Conservation (phyloP, 2,113 vertebrate genomes). For the Motacilla tschutschensis region DNA sequence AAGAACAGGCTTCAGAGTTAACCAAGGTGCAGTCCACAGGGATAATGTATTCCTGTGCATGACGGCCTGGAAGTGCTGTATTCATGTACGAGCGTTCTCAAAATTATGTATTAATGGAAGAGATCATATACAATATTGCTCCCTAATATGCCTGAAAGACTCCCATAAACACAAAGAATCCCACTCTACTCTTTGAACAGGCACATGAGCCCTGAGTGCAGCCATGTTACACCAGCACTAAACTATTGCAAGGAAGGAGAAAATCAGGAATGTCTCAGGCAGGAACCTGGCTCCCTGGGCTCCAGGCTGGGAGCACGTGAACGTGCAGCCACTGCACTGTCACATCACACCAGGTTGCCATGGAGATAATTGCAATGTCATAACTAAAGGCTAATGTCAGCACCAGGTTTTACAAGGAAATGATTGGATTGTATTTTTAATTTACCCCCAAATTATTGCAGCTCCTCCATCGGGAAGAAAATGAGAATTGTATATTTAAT, state of each 20-base stretch:
- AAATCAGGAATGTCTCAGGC: neutral
- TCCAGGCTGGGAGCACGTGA: slow-evolving; percentile 54
- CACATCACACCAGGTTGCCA: slow-evolving; percentile 66
- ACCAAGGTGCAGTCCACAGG: neutral
- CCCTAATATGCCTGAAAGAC: slow-evolving; percentile 22
- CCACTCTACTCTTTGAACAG: neutral
- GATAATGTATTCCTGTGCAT: neutral
- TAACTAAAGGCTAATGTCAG: slow-evolving; percentile 68
- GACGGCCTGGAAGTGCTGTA: slow-evolving; percentile 11
- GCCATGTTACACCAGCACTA: neutral
- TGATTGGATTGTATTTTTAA: slow-evolving; percentile 73
- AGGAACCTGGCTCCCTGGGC: slow-evolving; percentile 31
- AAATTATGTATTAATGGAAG: slow-evolving; percentile 47
- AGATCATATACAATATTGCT: slow-evolving; percentile 20
- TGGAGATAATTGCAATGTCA: slow-evolving; percentile 68
- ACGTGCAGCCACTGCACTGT: slow-evolving; percentile 19
- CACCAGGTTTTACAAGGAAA: slow-evolving; percentile 61
- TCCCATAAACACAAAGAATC: neutral
- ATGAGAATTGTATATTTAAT: slow-evolving; percentile 59
- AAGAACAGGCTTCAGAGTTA: neutral
- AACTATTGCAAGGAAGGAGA: neutral
- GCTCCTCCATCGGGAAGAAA: slow-evolving; percentile 62
- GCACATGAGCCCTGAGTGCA: neutral
- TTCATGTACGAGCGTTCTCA: slow-evolving; percentile 9
- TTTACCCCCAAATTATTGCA: slow-evolving; percentile 64